A percentile compares a stretch with the other conserved stretches of the same genome.
These are phyloP conservation scores for Huso huso DNA, from an alignment of 2,797 vertebrate genomes.

Conservation along the genomic window DNA sequence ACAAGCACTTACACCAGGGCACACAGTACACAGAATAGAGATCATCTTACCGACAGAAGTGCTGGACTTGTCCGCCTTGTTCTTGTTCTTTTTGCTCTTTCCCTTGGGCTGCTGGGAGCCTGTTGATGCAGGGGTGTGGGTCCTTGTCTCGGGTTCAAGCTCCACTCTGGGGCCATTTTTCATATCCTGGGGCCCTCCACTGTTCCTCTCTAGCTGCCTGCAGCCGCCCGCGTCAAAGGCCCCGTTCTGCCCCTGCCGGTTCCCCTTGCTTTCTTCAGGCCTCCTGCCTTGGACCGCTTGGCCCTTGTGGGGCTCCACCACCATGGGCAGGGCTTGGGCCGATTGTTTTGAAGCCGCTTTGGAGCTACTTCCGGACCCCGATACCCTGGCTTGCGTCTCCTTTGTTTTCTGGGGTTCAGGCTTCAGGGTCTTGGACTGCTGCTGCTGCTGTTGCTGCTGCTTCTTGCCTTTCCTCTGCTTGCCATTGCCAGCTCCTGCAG, in stretches of 20 bases:
- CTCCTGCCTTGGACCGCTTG: constrained; percentile 41
- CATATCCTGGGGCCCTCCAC: constrained; percentile 40
- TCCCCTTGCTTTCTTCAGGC: constrained; percentile 45
- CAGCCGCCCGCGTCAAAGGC: constrained; percentile 31
- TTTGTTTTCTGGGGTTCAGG: constrained; percentile 46
- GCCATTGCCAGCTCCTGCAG: constrained; percentile 27
- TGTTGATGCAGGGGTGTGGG: constrained; percentile 29
- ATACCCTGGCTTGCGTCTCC: constrained; percentile 35
- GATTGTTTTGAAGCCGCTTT: constrained; percentile 45
- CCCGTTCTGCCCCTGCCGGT: constrained; percentile 43
- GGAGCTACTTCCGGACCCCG: constrained; percentile 34
- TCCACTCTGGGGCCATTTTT: constrained; percentile 35
- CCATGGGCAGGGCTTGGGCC: constrained; percentile 33
- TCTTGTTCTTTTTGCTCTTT: constrained; percentile 86
- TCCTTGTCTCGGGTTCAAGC: constrained; percentile 50
- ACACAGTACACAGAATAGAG: too few species aligned
- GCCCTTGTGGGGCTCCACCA: constrained; percentile 40
- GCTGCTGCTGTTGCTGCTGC: constrained; percentile 62
- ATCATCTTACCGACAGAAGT: constrained; percentile 70
- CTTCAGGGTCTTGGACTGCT: constrained; percentile 41
- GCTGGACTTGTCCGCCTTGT: constrained; percentile 80
- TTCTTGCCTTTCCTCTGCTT: constrained; percentile 85
- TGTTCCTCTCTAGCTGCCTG: constrained; percentile 46
- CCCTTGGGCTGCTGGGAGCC: constrained; percentile 74
- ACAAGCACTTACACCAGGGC: too few species aligned